phyloP scores from a whole-genome alignment of 2,113 vertebrate genomes.

The Catharus fuscescens region DNA sequence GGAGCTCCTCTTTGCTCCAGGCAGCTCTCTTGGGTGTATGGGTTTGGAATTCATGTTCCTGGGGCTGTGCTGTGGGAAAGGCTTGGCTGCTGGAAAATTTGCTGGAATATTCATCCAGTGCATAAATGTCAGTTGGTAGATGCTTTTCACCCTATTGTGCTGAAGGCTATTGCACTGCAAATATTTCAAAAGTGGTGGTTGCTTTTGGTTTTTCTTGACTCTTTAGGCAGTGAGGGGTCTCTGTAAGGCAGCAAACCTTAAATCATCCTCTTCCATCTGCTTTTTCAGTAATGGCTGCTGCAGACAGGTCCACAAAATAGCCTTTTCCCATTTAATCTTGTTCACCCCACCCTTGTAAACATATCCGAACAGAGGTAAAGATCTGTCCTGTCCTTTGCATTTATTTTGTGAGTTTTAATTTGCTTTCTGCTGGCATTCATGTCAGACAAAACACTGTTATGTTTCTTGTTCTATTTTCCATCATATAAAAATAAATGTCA shows the following conservation, averaged over 20 bases:
- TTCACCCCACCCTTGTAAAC: not conserved
- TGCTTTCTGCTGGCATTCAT: conserved; percentile 11
- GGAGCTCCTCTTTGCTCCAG: not conserved
- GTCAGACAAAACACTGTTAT: conserved; percentile 26
- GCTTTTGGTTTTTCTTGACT: not conserved
- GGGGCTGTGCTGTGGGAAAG: not conserved
- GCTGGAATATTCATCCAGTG: not conserved
- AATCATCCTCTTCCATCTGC: not conserved
- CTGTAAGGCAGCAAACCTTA: not conserved
- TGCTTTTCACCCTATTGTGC: not conserved
- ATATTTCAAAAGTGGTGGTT: not conserved
- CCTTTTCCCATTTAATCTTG: not conserved
- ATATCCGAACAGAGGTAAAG: not conserved
- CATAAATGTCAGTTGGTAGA: not conserved
- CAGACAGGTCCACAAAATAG: not conserved
- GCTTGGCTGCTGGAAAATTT: not conserved
- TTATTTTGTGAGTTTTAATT: conserved; percentile 47
- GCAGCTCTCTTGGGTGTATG: rapidly evolving
- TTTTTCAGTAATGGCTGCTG: not conserved
- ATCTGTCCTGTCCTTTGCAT: not conserved
- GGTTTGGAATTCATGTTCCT: not conserved
- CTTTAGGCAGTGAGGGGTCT: not conserved
- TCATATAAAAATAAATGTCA: conserved; percentile 55
- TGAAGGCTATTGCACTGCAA: not conserved
- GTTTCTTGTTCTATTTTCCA: conserved; percentile 41